A percentile compares a stretch with the other conserved stretches of the same genome.
Evolutionary conservation across 2,888 invertebrate genomes (phyloP).

Genomic region (Drosophila mercatorum): DNA sequence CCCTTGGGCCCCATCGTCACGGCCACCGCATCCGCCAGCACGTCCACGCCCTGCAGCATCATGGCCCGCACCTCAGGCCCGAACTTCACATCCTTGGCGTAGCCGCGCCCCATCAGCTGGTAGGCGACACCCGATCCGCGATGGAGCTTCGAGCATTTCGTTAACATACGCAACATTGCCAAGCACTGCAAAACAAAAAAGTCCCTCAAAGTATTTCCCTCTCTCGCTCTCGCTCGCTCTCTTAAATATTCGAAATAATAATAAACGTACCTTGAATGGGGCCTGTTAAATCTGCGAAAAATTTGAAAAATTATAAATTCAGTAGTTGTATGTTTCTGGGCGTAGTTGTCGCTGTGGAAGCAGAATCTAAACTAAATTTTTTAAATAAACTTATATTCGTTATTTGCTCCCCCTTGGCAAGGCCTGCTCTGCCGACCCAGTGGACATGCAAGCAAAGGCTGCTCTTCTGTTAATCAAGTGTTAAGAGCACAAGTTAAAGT

Average conservation of each 20-base stretch:
- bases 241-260: no score
- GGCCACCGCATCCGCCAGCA: constrained; percentile 99
- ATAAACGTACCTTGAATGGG: neutral
- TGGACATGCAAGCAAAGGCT: neutral
- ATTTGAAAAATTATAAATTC: constrained; percentile 17
- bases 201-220: neutral
- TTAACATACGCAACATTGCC: constrained; percentile 53
- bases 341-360: constrained; percentile 40
- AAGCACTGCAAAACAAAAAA: neutral
- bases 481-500: neutral
- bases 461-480: neutral
- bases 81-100: constrained; percentile 98
- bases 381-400: neutral
- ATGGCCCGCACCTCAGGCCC: constrained; percentile 97
- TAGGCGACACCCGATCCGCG: constrained; percentile 84
- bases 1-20: constrained; percentile 99
- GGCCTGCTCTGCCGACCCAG: constrained; percentile 12
- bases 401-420: neutral
- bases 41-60: constrained; percentile 98
- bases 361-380: constrained; percentile 31
- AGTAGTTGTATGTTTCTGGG: constrained; percentile 20
- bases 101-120: constrained; percentile 85
- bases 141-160: constrained; percentile 79
- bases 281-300: neutral
- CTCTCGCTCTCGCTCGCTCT: neutral